Base-by-base conservation (phyloP, 1,140 invertebrate genomes). In the Anoplophora glabripennis region DNA sequence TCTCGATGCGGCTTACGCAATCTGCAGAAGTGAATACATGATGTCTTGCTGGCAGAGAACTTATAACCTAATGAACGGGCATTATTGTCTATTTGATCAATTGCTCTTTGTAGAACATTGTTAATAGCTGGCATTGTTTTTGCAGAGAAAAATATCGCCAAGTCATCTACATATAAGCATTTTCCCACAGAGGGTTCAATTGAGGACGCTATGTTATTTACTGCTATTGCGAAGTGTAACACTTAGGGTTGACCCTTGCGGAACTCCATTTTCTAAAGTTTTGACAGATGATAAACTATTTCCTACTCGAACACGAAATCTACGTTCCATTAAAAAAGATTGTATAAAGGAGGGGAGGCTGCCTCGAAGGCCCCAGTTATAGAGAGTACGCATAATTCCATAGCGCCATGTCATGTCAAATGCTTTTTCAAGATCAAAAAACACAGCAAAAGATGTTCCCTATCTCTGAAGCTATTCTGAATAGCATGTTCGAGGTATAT, bases 331-430 rank as follows among this genome's bases (percentile, higher is more conserved):
- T n/a, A 58, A 14, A 42, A 65, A 63, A 18, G 40, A 38, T 38
- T 48, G 21, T 4, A 62, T 53, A 18, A 62, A 38, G 10, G 21
- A 5, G 4, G 38, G 52, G 18, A 58, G 47, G 14, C 49, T 57
- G 18, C 59, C 59, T 46, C 38, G 11, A 4, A 65, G n/a, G 10
- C 55, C 54, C 59, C 56, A 63, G 10, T 63, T 11, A 12, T 63
- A 21, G 18, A 65, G 18, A 17, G 11, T 53, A 18, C 36, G 52
- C 3, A 65, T 9, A 33, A 65, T 65, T 5, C 46, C 52, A 35
- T 55, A 62, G 10, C 52, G 37, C 64, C 64, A 65, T 0, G 47
- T 58, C 60, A 56, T 59, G 52, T 65, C 60, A 46, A 41, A 64
- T 4, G 53, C 63, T 40, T 57, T 57, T 42, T 62, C 47, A 5